Evolutionary conservation across 2,113 vertebrate species (phyloP), one percentile per base, ranked within the genome.

Genomic region (Psittacara wagleri): DNA sequence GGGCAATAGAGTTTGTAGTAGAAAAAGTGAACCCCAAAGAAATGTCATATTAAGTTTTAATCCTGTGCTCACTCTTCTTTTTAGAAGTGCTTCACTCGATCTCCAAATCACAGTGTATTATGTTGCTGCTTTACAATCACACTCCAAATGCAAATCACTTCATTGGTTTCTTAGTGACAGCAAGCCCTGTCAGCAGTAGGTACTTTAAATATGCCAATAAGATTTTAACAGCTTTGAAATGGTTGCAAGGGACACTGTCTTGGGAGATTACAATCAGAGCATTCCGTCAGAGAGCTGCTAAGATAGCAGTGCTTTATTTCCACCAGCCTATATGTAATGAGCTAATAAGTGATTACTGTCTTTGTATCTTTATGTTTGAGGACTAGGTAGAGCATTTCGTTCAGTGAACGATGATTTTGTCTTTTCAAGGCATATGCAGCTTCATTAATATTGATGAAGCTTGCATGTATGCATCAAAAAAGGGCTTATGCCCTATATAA

Each of bases 41-140:
- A 18, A n/a, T 46, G 17, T 59, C 17, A 13, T 54, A 22, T 15
- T 57, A 80, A 54, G 27, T 81, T 94, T 92, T 88, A 88, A 80
- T 95, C 62, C 44, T 69, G 28, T 37, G 10, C 41, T 74, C 23
- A 4, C 13, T 72, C 46, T 83, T 74, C 52, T 39, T 94, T 95
- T 88, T 35, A 37, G 28, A 89, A 97, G 88, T 57, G 88, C 57
- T 76, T 95, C 94, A 49, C 90, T 95, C 76, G 37, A 66, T 51
- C 67, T 81, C 55, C 95, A 96, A 96, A 97, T 96, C 93, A 96
- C 73, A 67, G 82, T 59, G 86, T 88, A 77, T 94, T 97, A 95
- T 96, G 86, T 89, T 95, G 84, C 95, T 80, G 94, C 96, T 91
- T 95, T 55, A 75, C 94, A 96, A 94, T 86, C 95, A 95, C 95